phyloP scores from a whole-genome alignment of 1,140 invertebrate species.

The roundworm (Caenorhabditis elegans) region DNA sequence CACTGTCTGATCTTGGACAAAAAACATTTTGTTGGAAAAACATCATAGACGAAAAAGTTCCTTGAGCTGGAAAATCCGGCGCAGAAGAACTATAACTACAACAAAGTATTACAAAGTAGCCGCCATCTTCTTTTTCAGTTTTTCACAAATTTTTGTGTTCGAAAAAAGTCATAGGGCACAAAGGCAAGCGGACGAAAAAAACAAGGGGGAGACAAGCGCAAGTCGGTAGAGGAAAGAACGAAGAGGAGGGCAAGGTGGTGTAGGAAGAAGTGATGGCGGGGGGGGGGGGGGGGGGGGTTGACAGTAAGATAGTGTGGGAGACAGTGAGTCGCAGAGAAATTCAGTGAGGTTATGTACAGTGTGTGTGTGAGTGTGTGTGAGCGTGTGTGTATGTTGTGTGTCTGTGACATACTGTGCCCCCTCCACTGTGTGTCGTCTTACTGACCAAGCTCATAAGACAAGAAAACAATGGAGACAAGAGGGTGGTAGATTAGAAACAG shows the following conservation, averaged over 20 bases:
- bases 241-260: background rate
- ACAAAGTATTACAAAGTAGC: too few relatives aligned
- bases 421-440: background rate
- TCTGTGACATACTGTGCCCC: constrained; percentile 8
- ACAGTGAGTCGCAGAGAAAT: background rate
- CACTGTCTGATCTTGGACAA: too few relatives aligned
- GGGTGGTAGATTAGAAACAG: background rate
- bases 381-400: background rate
- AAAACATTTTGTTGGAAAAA: too few relatives aligned
- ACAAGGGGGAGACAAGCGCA: background rate
- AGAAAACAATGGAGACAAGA: background rate
- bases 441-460: background rate
- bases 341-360: background rate
- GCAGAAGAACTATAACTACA: too few relatives aligned
- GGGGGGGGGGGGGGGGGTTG: background rate
- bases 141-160: background rate
- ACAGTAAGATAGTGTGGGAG: background rate
- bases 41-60: too few relatives aligned
- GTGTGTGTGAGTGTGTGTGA: background rate
- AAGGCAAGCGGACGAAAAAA: constrained; percentile 9
- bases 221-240: background rate
- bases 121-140: too few relatives aligned
- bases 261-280: background rate
- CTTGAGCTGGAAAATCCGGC: too few relatives aligned
- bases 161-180: background rate